Percentiles rank a stretch among this genome's conserved stretches.
These are phyloP conservation scores for Microplitis demolitor DNA, from an alignment of 1,140 invertebrate genomes.

Conservation along the genomic window DNA sequence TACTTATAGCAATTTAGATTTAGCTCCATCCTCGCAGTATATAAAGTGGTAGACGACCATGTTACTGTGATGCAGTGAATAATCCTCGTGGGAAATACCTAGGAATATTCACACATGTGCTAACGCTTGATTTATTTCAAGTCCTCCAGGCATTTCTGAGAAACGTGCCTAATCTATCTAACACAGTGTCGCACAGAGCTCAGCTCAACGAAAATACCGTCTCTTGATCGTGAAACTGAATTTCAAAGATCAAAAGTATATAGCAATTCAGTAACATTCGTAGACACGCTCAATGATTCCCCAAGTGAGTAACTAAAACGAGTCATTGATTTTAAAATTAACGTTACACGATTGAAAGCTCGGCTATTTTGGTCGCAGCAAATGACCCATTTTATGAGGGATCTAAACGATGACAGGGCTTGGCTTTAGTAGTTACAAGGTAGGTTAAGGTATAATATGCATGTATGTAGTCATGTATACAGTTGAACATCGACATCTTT, in stretches of 20 bases:
- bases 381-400: conserved; percentile 32
- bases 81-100: conserved; percentile 43
- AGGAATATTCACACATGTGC: conserved; percentile 40
- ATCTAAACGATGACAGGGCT: conserved; percentile 7
- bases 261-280: not conserved
- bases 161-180: conserved; percentile 43
- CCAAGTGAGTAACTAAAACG: not conserved
- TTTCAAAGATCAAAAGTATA: not conserved
- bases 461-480: too few relatives aligned
- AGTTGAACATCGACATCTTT: too few relatives aligned
- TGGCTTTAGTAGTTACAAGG: too few relatives aligned
- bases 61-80: not conserved
- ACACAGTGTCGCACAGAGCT: conserved; percentile 3
- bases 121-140: conserved; percentile 44
- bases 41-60: not conserved
- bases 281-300: not conserved
- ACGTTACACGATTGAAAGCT: not conserved
- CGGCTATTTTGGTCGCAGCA: not conserved
- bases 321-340: conserved; percentile 5
- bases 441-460: too few relatives aligned
- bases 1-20: not conserved
- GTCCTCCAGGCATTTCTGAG: conserved; percentile 43
- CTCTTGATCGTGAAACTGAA: not conserved
- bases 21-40: not conserved
- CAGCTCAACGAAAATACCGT: not conserved